Evolutionary conservation across 2,888 invertebrate genomes (phyloP).

Genomic region (Tholera decimalis): DNA sequence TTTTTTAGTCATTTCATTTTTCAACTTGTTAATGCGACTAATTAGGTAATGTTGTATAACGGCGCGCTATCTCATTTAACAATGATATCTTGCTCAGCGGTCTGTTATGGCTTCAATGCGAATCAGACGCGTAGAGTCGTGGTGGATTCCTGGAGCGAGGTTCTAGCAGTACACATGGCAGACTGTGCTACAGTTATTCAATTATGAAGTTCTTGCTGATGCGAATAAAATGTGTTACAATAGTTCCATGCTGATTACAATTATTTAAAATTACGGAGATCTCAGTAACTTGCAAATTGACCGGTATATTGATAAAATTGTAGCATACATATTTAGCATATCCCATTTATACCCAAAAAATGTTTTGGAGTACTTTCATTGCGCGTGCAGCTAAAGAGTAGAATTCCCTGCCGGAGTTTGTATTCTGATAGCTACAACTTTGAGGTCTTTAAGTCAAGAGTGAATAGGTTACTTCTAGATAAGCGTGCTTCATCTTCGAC

Average conservation of each 20-base stretch:
- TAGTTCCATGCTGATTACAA: background rate
- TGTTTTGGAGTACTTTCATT: no score
- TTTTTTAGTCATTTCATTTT: background rate
- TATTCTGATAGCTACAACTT: no score
- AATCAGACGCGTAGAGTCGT: background rate
- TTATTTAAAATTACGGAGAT: background rate
- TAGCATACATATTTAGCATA: no score
- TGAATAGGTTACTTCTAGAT: no score
- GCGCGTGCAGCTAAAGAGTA: no score
- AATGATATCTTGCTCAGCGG: background rate
- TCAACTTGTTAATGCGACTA: background rate
- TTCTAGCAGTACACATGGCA: background rate
- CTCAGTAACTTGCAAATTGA: background rate
- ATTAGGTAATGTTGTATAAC: background rate
- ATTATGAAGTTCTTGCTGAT: background rate
- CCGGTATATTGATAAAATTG: background rate
- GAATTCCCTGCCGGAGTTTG: no score
- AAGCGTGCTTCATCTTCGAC: no score
- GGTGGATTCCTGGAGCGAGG: background rate
- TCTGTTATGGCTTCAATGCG: background rate
- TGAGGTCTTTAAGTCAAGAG: no score
- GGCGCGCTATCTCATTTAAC: background rate
- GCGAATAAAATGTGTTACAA: no score
- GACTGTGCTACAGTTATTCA: background rate
- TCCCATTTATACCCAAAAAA: no score